phyloP scores from a whole-genome alignment of 1,140 invertebrate species.

The Drosophila nikananu region DNA sequence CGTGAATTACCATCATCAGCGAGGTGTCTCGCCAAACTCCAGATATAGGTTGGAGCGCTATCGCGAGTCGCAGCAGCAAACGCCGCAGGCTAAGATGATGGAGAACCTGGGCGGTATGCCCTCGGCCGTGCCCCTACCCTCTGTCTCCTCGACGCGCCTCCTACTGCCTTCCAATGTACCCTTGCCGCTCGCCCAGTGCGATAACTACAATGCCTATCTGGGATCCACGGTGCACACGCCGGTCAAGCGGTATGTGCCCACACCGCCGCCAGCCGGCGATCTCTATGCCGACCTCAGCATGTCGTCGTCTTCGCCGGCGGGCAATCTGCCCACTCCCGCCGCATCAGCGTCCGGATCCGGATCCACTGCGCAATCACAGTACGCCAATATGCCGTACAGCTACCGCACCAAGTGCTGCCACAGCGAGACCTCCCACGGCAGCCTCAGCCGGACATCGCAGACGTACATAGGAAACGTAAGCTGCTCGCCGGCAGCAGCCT shows the following conservation, averaged over 20 bases:
- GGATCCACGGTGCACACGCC: conserved; percentile 82
- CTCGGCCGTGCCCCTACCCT: conserved; percentile 23
- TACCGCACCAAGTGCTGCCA: conserved; percentile 76
- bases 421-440: conserved; percentile 30
- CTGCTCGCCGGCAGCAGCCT: conserved; percentile 47
- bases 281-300: conserved; percentile 45
- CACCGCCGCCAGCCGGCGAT: conserved; percentile 79
- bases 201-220: conserved; percentile 73
- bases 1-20: conserved; percentile 39
- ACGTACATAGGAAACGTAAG: conserved; percentile 43
- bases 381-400: conserved; percentile 67
- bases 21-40: conserved; percentile 71
- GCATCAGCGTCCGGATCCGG: conserved; percentile 6
- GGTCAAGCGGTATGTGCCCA: conserved; percentile 83
- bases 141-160: conserved; percentile 48
- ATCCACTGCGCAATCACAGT: conserved; percentile 44
- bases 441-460: conserved; percentile 49
- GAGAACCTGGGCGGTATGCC: conserved; percentile 23
- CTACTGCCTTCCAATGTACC: conserved; percentile 55
- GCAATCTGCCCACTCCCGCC: conserved; percentile 9
- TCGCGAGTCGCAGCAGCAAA: conserved; percentile 50
- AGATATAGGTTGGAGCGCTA: conserved; percentile 69
- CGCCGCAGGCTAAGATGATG: conserved; percentile 52
- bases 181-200: conserved; percentile 56
- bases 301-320: conserved; percentile 19